Conservation (phyloP, 2,113 vertebrate species). For the Calidris pygmaea region DNA sequence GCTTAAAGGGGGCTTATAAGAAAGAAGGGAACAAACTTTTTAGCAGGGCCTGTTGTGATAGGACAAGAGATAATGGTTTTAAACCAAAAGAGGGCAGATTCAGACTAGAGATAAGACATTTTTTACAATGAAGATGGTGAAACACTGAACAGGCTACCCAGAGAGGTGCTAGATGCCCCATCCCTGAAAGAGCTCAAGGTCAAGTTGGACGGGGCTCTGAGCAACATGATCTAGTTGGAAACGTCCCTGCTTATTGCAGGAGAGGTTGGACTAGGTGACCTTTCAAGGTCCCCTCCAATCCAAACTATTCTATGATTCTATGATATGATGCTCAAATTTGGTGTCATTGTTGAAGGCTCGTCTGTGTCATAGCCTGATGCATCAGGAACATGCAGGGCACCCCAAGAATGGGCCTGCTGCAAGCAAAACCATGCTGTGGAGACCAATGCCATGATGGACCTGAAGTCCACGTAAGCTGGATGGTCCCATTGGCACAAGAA, state of each 20-base stretch:
- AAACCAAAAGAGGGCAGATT: background rate
- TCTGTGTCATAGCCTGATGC: too few relatives aligned
- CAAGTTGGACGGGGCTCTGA: background rate
- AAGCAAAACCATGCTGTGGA: background rate
- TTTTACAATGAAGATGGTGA: background rate
- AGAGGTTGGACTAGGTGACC: background rate
- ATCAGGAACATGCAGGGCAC: background rate
- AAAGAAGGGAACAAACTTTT: background rate
- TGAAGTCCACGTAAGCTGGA: background rate
- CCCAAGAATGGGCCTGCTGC: too few relatives aligned
- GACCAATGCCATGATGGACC: background rate
- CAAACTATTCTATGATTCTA: background rate
- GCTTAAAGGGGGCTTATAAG: background rate
- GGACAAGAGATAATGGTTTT: background rate
- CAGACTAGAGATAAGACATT: background rate
- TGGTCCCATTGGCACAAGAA: background rate
- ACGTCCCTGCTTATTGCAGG: background rate
- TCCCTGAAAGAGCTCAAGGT: background rate
- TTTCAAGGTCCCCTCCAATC: background rate
- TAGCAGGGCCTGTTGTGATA: background rate
- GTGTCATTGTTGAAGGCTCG: too few relatives aligned
- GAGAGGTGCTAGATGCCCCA: background rate
- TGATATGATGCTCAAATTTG: background rate
- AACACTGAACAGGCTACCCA: background rate
- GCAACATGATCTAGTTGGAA: background rate